These are phyloP conservation scores for Drosophila kambysellisi DNA, from an alignment of 2,888 invertebrate species.

Conservation along the genomic window DNA sequence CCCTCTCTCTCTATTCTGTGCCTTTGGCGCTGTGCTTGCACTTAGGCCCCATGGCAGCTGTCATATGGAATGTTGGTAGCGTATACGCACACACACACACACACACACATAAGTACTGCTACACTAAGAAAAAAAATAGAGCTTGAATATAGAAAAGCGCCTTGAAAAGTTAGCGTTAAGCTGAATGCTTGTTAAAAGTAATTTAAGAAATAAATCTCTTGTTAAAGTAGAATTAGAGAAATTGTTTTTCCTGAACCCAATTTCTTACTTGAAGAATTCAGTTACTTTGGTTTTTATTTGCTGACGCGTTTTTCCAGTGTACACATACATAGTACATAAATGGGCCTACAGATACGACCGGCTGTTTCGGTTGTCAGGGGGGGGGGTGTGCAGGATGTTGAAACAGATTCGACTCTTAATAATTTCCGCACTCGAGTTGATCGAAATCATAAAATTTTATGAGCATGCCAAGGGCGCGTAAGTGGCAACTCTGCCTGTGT, in stretches of 20 bases:
- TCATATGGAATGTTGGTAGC: conserved; percentile 61
- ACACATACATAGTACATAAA: conserved; percentile 16
- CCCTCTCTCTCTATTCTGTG: not conserved
- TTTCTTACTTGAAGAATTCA: no score
- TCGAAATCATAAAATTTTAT: conserved; percentile 83
- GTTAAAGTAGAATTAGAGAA: not conserved
- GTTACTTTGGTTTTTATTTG: not conserved
- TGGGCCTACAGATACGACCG: conserved; percentile 36
- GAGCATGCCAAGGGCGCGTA: conserved; percentile 72
- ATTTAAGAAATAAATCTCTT: not conserved
- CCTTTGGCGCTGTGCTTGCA: conserved; percentile 39
- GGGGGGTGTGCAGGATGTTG: conserved; percentile 59
- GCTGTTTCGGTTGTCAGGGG: conserved; percentile 6
- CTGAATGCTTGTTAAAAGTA: not conserved
- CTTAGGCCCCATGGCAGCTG: conserved; percentile 57
- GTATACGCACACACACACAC: conserved; percentile 20
- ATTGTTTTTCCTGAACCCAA: not conserved
- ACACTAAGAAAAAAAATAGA: not conserved
- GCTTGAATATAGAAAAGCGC: no score
- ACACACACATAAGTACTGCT: conserved; percentile 6
- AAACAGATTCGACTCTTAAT: conserved; percentile 81
- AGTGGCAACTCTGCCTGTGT: conserved; percentile 47
- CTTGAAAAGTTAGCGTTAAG: not conserved
- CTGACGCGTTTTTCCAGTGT: not conserved
- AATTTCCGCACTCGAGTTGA: conserved; percentile 83